phyloP scores from a whole-genome alignment of 30 jellyfish, hydroid and myxozoan genomes.

The Cassiopea andromeda region DNA sequence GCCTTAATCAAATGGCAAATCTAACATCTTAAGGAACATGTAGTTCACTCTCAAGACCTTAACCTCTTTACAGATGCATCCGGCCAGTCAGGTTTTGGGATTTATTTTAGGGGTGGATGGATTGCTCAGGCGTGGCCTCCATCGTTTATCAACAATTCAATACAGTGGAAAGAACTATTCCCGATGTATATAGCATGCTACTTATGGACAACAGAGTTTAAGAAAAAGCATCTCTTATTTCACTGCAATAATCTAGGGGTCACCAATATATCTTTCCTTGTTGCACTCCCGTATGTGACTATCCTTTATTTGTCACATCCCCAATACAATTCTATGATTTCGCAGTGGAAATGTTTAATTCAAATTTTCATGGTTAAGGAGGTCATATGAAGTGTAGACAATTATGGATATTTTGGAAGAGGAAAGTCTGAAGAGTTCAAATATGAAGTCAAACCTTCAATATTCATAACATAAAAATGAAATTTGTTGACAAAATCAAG shows the following conservation, averaged over 20 bases:
- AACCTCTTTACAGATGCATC: conserved; percentile 11
- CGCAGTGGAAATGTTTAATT: not conserved
- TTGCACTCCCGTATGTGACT: not conserved
- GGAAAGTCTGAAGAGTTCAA: not conserved
- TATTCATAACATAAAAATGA: not conserved
- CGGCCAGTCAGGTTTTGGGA: conserved; percentile 17
- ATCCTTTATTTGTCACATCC: not conserved
- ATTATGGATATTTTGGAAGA: not conserved
- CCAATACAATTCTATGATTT: not conserved
- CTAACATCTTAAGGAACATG: not conserved
- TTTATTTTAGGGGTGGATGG: conserved; percentile 10
- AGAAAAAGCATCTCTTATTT: no score
- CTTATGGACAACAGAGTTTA: not conserved
- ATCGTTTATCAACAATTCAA: not conserved
- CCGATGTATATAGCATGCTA: conserved; percentile 2
- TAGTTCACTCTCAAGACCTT: not conserved
- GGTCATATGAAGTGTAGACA: not conserved
- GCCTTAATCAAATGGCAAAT: conserved; percentile 6
- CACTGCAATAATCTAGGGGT: not conserved
- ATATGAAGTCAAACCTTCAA: not conserved
- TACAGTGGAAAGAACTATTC: conserved; percentile 18
- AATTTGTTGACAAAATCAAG: not conserved
- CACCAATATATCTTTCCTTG: not conserved
- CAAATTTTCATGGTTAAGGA: not conserved
- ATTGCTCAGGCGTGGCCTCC: not conserved